Percentiles rank a stretch among this genome's conserved stretches.
Evolutionary conservation across 2,113 vertebrate species (phyloP).

Genomic region (Aphelocoma coerulescens): DNA sequence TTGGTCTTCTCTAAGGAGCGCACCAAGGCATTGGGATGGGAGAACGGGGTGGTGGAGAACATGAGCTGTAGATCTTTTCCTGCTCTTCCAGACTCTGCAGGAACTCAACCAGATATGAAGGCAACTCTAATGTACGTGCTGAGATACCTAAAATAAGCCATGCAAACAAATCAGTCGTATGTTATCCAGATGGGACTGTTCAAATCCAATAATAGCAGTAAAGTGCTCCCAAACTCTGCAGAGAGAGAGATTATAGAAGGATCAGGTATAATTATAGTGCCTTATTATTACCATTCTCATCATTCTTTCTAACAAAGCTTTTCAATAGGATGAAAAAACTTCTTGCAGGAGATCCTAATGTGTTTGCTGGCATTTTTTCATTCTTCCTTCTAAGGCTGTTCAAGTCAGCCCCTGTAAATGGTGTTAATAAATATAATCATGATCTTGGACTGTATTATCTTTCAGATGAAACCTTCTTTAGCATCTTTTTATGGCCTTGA

Average conservation of each 20-base stretch:
- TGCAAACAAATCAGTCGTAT: conserved; percentile 49
- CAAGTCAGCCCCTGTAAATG: background rate
- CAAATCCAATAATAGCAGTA: conserved; percentile 62
- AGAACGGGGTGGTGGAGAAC: background rate
- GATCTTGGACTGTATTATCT: background rate
- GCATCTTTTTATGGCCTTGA: background rate
- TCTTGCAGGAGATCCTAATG: conserved; percentile 11
- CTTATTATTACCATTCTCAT: conserved; percentile 48
- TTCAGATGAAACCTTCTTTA: background rate
- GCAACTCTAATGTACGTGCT: background rate
- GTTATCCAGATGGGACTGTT: conserved; percentile 57
- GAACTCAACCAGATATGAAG: background rate
- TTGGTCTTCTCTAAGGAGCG: background rate
- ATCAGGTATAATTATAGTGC: conserved; percentile 62
- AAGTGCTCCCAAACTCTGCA: conserved; percentile 47
- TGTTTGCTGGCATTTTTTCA: conserved; percentile 46
- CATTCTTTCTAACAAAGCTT: conserved; percentile 56
- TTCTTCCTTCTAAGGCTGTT: conserved; percentile 16
- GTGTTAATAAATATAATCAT: background rate
- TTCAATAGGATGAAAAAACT: conserved; percentile 38
- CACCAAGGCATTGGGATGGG: background rate
- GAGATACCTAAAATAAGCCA: conserved; percentile 57
- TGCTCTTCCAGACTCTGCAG: background rate
- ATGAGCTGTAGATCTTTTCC: background rate
- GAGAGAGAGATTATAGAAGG: conserved; percentile 54